phyloP scores from a whole-genome alignment of 2,113 vertebrate genomes.

The Salminus brasiliensis region DNA sequence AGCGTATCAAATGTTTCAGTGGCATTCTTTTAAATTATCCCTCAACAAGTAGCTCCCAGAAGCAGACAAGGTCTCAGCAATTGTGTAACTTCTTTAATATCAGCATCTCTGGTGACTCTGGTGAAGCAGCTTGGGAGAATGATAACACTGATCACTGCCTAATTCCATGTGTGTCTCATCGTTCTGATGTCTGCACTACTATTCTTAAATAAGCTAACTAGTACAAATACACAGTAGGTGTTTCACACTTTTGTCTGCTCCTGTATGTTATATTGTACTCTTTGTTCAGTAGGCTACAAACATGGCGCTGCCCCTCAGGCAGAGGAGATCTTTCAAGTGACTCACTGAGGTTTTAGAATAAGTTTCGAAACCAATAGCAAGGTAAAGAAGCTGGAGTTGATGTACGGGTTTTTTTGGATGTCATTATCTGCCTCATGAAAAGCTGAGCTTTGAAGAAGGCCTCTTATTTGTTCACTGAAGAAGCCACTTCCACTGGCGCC shows the following conservation, averaged over 20 bases:
- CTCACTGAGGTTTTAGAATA: background rate
- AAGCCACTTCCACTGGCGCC: slow-evolving; percentile 15
- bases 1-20: too few relatives aligned
- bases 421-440: slow-evolving; percentile 20
- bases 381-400: background rate
- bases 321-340: background rate
- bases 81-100: background rate
- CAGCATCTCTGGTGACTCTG: too few relatives aligned
- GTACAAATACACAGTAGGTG: background rate
- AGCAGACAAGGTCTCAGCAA: background rate
- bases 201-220: background rate
- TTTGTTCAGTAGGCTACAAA: background rate
- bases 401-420: background rate
- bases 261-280: background rate
- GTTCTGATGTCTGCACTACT: background rate
- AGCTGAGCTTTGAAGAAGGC: slow-evolving; percentile 29
- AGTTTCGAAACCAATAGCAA: background rate
- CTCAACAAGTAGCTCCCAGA: too few relatives aligned
- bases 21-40: background rate
- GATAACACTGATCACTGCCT: too few relatives aligned
- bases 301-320: background rate
- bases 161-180: background rate
- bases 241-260: background rate
- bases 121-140: too few relatives aligned
- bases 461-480: slow-evolving; percentile 16